phyloP scores from a whole-genome alignment of 53 echinoderm and acorn worm genomes.

The Astropecten irregularis region DNA sequence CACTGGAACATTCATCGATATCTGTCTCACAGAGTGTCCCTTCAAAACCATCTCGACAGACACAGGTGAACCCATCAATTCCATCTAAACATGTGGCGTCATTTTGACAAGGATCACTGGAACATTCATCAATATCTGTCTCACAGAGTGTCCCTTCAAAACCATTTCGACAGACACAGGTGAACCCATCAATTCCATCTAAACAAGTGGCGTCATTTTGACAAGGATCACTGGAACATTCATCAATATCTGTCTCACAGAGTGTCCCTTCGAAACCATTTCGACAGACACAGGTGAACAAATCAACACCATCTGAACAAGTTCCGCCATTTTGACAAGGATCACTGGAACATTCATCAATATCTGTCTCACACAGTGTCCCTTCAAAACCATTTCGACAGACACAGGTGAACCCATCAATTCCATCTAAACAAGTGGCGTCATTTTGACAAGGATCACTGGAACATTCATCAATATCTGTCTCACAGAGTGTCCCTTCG shows the following conservation, averaged over 20 bases:
- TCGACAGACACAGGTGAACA: constrained; percentile 33
- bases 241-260: constrained; percentile 17
- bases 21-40: not conserved
- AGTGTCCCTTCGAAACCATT: constrained; percentile 35
- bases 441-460: constrained; percentile 53
- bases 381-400: constrained; percentile 44
- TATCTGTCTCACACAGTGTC: constrained; percentile 34
- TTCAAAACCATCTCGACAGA: not conserved
- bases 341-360: constrained; percentile 37
- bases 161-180: not conserved
- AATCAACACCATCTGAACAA: constrained; percentile 45
- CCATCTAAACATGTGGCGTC: constrained; percentile 2
- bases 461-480: constrained; percentile 54
- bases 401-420: constrained; percentile 29
- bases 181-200: not conserved
- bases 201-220: constrained; percentile 20
- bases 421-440: constrained; percentile 24
- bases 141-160: not conserved
- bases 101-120: constrained; percentile 14
- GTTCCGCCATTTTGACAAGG: constrained; percentile 47
- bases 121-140: not conserved
- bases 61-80: constrained; percentile 16
- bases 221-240: constrained; percentile 37
- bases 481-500: constrained; percentile 21
- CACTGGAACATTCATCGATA: constrained; percentile 12